phyloP scores from a whole-genome alignment of 2,797 vertebrate species.

The Intellagama lesueurii region DNA sequence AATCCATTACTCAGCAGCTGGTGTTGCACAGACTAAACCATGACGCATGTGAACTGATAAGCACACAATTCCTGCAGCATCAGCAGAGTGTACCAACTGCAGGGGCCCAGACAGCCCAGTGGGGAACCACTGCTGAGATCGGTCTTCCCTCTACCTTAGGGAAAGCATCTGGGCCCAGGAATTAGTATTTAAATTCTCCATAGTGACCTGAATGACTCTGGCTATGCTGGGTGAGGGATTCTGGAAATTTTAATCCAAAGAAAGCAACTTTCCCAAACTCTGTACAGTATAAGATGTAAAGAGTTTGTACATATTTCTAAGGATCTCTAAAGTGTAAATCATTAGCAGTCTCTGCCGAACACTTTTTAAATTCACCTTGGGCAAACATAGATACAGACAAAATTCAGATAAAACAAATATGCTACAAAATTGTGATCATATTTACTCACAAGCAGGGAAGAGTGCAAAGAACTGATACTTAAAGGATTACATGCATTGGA shows the following conservation, averaged over 20 bases:
- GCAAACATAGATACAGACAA: neutral
- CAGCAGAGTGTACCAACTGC: too few relatives aligned
- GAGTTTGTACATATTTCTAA: too few relatives aligned
- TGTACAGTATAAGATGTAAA: too few relatives aligned
- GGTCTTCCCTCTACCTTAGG: neutral
- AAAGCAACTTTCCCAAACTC: too few relatives aligned
- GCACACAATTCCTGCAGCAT: too few relatives aligned
- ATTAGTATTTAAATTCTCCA: neutral
- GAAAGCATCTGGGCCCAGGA: neutral
- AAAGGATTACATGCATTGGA: neutral
- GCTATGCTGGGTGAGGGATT: too few relatives aligned
- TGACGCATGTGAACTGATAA: too few relatives aligned
- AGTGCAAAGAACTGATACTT: too few relatives aligned
- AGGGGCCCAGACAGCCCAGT: neutral
- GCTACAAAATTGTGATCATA: neutral
- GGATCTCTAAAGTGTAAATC: neutral
- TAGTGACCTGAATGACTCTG: neutral
- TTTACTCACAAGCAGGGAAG: neutral
- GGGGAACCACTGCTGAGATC: neutral
- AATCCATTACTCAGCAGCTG: neutral
- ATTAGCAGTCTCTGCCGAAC: neutral
- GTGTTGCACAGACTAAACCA: too few relatives aligned
- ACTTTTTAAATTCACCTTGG: neutral
- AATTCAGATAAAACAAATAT: neutral
- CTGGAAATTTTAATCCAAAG: too few relatives aligned